A percentile compares a stretch with the other conserved stretches of the same genome.
phyloP scores from a whole-genome alignment of 1,140 invertebrate species.

The Probaryconus sp. region DNA sequence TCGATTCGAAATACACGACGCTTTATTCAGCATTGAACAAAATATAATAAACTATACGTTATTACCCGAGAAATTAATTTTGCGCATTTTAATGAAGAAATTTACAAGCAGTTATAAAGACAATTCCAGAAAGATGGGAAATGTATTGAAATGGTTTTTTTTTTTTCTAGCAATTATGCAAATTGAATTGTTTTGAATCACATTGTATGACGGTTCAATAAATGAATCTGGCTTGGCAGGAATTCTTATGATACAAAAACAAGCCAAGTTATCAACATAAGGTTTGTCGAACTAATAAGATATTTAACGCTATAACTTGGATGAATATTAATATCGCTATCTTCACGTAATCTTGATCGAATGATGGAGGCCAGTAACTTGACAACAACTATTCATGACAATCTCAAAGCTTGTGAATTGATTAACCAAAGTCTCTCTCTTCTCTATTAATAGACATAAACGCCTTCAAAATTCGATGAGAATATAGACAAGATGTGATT shows the following conservation, averaged over 20 bases:
- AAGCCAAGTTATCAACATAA: slow-evolving; percentile 12
- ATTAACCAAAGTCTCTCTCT: slow-evolving; percentile 52
- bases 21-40: too few relatives aligned
- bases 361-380: slow-evolving; percentile 58
- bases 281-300: slow-evolving; percentile 50
- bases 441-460: slow-evolving; percentile 57
- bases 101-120: too few relatives aligned
- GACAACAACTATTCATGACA: slow-evolving; percentile 54
- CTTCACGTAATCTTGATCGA: slow-evolving; percentile 52
- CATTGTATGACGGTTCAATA: too few relatives aligned
- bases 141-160: too few relatives aligned
- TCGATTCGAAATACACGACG: too few relatives aligned
- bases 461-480: slow-evolving; percentile 48
- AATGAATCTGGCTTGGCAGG: too few relatives aligned
- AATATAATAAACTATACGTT: too few relatives aligned
- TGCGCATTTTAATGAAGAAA: too few relatives aligned
- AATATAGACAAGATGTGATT: slow-evolving; percentile 40
- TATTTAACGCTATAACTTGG: slow-evolving; percentile 39
- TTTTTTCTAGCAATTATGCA: not conserved
- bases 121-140: too few relatives aligned
- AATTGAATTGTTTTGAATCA: slow-evolving; percentile 5
- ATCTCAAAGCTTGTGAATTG: slow-evolving; percentile 52
- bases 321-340: slow-evolving; percentile 44
- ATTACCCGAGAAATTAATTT: too few relatives aligned
- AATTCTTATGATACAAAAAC: too few relatives aligned